A percentile compares a stretch with the other conserved stretches of the same genome.
These are phyloP conservation scores for Sterna hirundo DNA, from an alignment of 2,113 vertebrate genomes.

Conservation along the genomic window DNA sequence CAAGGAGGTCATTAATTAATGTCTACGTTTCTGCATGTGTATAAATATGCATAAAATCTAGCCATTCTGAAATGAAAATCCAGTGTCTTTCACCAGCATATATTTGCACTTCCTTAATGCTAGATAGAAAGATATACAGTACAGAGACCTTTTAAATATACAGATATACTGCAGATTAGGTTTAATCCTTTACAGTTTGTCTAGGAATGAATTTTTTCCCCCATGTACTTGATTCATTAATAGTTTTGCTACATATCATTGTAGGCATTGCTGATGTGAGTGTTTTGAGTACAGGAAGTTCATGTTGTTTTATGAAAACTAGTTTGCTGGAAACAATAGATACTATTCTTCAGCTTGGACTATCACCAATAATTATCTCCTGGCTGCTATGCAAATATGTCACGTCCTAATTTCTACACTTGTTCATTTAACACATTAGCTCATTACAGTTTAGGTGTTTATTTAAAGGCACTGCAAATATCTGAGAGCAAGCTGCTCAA, in stretches of 20 bases:
- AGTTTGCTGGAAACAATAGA: slow-evolving; percentile 41
- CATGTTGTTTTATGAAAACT: slow-evolving; percentile 14
- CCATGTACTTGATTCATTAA: background rate
- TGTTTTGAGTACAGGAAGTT: slow-evolving; percentile 23
- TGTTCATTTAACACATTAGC: slow-evolving; percentile 24
- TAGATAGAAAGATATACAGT: background rate
- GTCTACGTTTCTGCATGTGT: background rate
- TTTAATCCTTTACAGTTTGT: slow-evolving; percentile 3
- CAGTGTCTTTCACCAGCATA: background rate
- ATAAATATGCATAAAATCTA: background rate
- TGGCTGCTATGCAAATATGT: slow-evolving; percentile 42
- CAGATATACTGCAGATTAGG: background rate
- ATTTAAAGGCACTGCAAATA: background rate
- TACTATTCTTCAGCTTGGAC: slow-evolving; percentile 30
- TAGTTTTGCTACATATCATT: background rate
- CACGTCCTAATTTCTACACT: slow-evolving; percentile 38
- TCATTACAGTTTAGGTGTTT: slow-evolving; percentile 14
- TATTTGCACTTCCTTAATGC: background rate
- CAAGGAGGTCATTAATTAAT: background rate
- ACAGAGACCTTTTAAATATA: background rate
- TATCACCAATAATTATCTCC: slow-evolving; percentile 33
- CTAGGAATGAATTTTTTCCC: background rate
- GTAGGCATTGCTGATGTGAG: background rate
- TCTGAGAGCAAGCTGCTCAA: background rate
- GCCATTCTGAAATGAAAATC: background rate